Conservation (phyloP, 2,797 vertebrate species). For the Iguana delicatissima region DNA sequence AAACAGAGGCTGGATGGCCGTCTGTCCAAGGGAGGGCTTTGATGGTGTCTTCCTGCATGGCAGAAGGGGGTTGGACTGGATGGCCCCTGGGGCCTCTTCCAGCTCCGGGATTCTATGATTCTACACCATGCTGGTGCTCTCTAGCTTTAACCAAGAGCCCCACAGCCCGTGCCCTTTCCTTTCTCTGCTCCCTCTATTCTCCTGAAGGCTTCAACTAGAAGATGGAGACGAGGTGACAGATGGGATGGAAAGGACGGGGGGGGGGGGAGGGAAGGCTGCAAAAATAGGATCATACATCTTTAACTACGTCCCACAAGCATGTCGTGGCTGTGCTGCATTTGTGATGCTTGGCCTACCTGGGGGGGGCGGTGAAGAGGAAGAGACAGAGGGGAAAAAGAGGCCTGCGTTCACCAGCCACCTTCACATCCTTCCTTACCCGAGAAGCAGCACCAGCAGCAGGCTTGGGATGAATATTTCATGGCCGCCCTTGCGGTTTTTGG, state of each 20-base stretch:
- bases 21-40: too few relatives aligned
- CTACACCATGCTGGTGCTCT: too few relatives aligned
- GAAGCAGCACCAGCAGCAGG: not conserved
- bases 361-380: fast-evolving
- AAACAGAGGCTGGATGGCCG: too few relatives aligned
- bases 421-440: constrained; percentile 5
- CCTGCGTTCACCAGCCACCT: not conserved
- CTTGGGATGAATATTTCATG: constrained; percentile 66
- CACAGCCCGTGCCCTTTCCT: too few relatives aligned
- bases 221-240: not conserved
- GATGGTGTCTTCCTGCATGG: too few relatives aligned
- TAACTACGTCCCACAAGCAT: constrained; percentile 31
- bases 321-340: not conserved
- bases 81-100: too few relatives aligned
- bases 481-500: constrained; percentile 33
- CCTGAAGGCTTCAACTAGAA: not conserved
- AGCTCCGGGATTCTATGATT: too few relatives aligned
- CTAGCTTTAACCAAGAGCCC: too few relatives aligned
- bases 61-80: too few relatives aligned
- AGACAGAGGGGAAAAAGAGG: fast-evolving
- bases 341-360: not conserved
- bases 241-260: not conserved
- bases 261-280: not conserved
- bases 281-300: constrained; percentile 46
- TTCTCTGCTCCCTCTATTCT: not conserved